These are phyloP conservation scores for Drosophila mauritiana DNA, from an alignment of 1,140 invertebrate species.

Conservation along the genomic window DNA sequence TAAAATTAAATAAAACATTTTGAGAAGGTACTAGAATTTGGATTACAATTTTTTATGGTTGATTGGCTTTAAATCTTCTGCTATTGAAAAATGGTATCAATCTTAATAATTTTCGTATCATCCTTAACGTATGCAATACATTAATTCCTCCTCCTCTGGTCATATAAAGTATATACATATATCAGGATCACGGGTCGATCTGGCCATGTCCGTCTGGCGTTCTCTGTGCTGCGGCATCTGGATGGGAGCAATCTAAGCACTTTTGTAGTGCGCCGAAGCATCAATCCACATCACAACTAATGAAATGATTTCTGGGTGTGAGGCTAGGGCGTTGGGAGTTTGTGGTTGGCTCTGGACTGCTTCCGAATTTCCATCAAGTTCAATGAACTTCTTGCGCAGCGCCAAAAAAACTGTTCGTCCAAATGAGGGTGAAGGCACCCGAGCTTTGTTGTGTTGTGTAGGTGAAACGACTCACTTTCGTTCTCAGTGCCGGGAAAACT, in stretches of 20 bases:
- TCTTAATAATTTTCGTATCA: too few relatives aligned
- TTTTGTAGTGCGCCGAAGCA: conserved; percentile 3
- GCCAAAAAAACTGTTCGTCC: conserved; percentile 46
- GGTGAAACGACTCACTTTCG: conserved; percentile 57
- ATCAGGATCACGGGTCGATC: too few relatives aligned
- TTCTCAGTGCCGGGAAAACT: conserved; percentile 52
- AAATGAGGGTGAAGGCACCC: conserved; percentile 2
- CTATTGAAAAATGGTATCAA: too few relatives aligned
- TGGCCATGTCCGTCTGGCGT: too few relatives aligned
- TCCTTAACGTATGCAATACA: too few relatives aligned
- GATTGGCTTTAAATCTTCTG: too few relatives aligned
- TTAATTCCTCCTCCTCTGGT: too few relatives aligned
- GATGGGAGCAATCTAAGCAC: too few relatives aligned
- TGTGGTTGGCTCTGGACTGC: conserved; percentile 17
- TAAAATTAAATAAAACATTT: conserved; percentile 52
- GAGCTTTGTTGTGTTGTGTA: neutral
- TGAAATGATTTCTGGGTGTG: neutral
- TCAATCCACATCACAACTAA: conserved; percentile 3
- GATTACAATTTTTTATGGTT: too few relatives aligned
- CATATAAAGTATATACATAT: too few relatives aligned
- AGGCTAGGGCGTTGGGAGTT: conserved; percentile 29
- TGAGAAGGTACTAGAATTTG: conserved; percentile 2
- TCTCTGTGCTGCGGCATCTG: too few relatives aligned
- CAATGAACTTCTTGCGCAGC: conserved; percentile 56
- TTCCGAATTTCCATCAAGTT: conserved; percentile 61